phyloP scores from a whole-genome alignment of 2,888 invertebrate species.

The Electrophaes corylata region DNA sequence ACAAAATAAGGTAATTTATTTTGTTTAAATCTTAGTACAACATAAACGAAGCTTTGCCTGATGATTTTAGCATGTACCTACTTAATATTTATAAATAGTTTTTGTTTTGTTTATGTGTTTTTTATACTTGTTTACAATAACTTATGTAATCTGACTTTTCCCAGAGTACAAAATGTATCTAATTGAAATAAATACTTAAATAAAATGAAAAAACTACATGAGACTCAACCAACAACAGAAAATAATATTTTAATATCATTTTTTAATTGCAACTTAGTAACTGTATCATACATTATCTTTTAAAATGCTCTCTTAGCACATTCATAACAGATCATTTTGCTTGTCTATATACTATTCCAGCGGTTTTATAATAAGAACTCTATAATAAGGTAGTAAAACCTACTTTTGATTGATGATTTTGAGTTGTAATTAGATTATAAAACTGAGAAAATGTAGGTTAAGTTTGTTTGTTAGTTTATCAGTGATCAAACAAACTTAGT shows the following conservation, averaged over 20 bases:
- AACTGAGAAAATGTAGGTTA: conserved; percentile 12
- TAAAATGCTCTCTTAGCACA: conserved; percentile 2
- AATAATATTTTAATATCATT: conserved; percentile 21
- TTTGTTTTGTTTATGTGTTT: no score
- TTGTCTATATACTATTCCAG: conserved; percentile 9
- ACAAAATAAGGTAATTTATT: no score
- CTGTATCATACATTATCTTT: conserved; percentile 17
- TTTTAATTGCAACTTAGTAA: conserved; percentile 25
- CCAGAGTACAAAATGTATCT: no score
- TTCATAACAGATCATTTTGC: conserved; percentile 14
- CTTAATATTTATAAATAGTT: no score
- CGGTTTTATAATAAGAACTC: conserved; percentile 9
- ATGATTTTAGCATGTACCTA: no score
- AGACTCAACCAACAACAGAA: background rate
- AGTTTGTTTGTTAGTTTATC: conserved; percentile 3
- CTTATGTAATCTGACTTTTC: no score
- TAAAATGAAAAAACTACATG: no score
- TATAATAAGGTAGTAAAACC: background rate
- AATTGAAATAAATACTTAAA: no score
- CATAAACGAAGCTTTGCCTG: no score
- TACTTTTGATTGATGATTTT: conserved; percentile 2
- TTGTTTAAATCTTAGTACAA: no score
- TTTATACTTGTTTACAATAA: no score
- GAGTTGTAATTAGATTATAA: conserved; percentile 4
- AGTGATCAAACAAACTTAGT: background rate